phyloP scores from a whole-genome alignment of 2,113 vertebrate species.

The Tiliqua scincoides region DNA sequence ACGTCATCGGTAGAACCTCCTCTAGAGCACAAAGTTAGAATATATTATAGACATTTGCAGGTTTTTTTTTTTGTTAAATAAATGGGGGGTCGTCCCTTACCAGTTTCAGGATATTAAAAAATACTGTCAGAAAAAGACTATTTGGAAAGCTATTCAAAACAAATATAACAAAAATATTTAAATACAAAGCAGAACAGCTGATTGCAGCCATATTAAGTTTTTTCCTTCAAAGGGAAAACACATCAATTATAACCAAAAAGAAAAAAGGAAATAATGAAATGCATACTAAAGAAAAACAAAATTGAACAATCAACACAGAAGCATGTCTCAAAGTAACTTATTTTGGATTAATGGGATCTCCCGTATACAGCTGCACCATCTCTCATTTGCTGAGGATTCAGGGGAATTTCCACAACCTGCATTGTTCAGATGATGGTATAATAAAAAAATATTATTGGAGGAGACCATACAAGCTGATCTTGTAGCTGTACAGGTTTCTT shows the following conservation, averaged over 20 bases:
- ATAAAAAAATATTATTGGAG: not conserved
- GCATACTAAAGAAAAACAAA: slow-evolving; percentile 36
- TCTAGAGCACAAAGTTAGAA: slow-evolving; percentile 10
- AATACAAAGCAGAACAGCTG: slow-evolving; percentile 56
- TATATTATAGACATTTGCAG: slow-evolving; percentile 39
- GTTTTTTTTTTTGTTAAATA: slow-evolving; percentile 25
- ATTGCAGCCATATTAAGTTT: slow-evolving; percentile 58
- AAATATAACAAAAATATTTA: slow-evolving; percentile 5
- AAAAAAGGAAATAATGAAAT: slow-evolving; percentile 31
- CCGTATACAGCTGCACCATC: not conserved
- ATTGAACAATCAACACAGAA: slow-evolving; percentile 45
- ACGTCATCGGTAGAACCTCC: slow-evolving; percentile 26
- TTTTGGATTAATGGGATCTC: not conserved
- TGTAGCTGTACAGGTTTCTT: slow-evolving; percentile 11
- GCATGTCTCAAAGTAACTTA: slow-evolving; percentile 17
- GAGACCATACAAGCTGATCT: not conserved
- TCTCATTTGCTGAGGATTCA: not conserved
- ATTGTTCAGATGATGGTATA: slow-evolving; percentile 9
- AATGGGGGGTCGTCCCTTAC: slow-evolving; percentile 13
- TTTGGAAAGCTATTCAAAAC: slow-evolving; percentile 21
- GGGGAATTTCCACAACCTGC: slow-evolving; percentile 6
- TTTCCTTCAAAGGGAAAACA: slow-evolving; percentile 73
- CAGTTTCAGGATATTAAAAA: slow-evolving; percentile 42
- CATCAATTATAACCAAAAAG: slow-evolving; percentile 48
- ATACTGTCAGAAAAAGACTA: slow-evolving; percentile 35